A percentile compares a stretch with the other conserved stretches of the same genome.
phyloP scores from a whole-genome alignment of 2,797 vertebrate species.

The Poeciliopsis turneri region DNA sequence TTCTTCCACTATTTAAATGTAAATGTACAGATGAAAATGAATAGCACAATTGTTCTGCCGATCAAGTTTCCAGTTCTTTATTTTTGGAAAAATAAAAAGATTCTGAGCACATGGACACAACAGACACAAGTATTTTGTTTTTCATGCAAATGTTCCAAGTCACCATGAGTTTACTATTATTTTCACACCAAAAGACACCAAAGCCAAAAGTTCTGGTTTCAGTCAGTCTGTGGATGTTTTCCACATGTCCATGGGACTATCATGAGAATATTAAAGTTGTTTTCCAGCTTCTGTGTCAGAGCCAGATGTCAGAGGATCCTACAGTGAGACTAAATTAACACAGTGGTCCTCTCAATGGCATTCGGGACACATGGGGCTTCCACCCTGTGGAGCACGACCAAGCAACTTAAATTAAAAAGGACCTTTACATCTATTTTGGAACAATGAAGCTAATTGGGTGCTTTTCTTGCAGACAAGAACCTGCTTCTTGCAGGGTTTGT shows the following conservation, averaged over 20 bases:
- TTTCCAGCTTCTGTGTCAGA: constrained; percentile 91
- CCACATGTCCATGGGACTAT: constrained; percentile 90
- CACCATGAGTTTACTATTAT: constrained; percentile 68
- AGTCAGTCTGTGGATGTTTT: constrained; percentile 91
- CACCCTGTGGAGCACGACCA: constrained; percentile 72
- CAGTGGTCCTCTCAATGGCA: constrained; percentile 79
- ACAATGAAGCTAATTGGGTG: constrained; percentile 89
- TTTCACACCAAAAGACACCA: constrained; percentile 80
- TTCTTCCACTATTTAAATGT: constrained; percentile 24
- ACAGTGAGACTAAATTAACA: constrained; percentile 87
- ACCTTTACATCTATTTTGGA: constrained; percentile 70
- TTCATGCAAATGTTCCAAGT: constrained; percentile 52
- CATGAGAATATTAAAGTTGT: constrained; percentile 93
- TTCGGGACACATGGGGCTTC: constrained; percentile 71
- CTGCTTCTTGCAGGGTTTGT: constrained; percentile 87
- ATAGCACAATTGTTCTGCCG: constrained; percentile 49
- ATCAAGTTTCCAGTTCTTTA: constrained; percentile 9
- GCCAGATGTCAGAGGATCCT: constrained; percentile 91
- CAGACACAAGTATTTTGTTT: constrained; percentile 15
- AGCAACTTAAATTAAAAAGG: constrained; percentile 67
- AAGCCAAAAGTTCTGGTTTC: constrained; percentile 82
- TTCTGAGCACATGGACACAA: background rate
- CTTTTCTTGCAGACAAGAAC: constrained; percentile 83
- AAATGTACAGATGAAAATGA: constrained; percentile 60
- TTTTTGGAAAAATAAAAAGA: background rate